These are phyloP conservation scores for Acromyrmex echinatior DNA, from an alignment of 1,140 invertebrate genomes.

Conservation along the genomic window DNA sequence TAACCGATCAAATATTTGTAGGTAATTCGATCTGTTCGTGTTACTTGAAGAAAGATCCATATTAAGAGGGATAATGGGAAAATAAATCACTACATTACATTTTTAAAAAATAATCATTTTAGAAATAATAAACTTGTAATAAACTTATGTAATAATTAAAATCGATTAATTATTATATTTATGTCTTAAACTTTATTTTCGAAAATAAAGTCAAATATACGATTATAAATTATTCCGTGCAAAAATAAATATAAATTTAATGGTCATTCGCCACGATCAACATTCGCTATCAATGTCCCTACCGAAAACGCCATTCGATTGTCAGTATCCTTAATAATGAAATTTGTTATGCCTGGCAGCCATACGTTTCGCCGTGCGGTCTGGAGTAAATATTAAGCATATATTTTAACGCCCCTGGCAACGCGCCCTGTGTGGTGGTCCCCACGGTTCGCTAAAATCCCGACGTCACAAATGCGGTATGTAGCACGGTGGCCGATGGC, in stretches of 20 bases:
- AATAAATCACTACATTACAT: background rate
- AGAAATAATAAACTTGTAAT: background rate
- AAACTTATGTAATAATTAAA: background rate
- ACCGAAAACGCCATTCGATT: conserved; percentile 48
- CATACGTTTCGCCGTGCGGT: conserved; percentile 72
- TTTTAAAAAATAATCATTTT: background rate
- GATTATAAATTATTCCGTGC: background rate
- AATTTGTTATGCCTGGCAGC: conserved; percentile 69
- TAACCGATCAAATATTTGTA: background rate
- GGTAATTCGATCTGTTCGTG: background rate
- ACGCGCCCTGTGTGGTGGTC: conserved; percentile 69
- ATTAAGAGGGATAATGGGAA: background rate
- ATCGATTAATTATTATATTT: background rate
- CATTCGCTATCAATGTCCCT: conserved; percentile 10
- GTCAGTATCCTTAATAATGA: conserved; percentile 70
- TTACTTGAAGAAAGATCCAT: background rate
- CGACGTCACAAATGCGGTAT: conserved; percentile 27
- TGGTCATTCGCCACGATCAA: background rate
- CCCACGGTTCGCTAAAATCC: conserved; percentile 46
- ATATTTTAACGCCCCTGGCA: conserved; percentile 72
- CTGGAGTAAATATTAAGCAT: conserved; percentile 73
- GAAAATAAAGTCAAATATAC: background rate
- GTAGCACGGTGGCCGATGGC: conserved; percentile 43
- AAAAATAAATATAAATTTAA: background rate
- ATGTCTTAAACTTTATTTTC: background rate